Percentiles rank a stretch among this genome's conserved stretches.
These are phyloP conservation scores for Homarus gammarus DNA, from an alignment of 2,888 invertebrate species.

Conservation along the genomic window DNA sequence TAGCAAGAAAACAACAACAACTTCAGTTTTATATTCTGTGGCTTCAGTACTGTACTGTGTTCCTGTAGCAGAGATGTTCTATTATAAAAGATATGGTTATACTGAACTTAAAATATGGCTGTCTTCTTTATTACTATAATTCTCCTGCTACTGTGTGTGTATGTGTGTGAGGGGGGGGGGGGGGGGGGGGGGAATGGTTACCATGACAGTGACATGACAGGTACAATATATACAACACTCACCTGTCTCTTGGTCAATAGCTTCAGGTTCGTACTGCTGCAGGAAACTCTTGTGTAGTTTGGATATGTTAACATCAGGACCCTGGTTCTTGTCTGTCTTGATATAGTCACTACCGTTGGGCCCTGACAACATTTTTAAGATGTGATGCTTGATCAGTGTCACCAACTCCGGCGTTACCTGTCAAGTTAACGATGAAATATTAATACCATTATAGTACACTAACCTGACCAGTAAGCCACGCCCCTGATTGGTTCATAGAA, in stretches of 20 bases:
- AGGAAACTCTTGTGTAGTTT: constrained; percentile 84
- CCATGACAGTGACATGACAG: too few species aligned
- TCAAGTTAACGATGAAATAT: background rate
- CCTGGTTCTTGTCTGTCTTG: constrained; percentile 80
- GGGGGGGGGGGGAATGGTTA: too few species aligned
- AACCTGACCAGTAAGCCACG: too few species aligned
- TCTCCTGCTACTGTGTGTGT: background rate
- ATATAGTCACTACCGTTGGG: constrained; percentile 76
- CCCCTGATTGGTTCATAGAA: too few species aligned
- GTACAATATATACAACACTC: background rate
- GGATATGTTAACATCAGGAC: constrained; percentile 82
- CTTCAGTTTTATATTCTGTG: background rate
- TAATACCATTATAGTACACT: too few species aligned
- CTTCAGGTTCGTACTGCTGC: constrained; percentile 82
- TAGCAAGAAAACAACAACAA: constrained; percentile 75
- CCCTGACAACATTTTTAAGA: constrained; percentile 78
- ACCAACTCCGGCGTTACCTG: constrained; percentile 72
- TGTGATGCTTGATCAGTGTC: constrained; percentile 82
- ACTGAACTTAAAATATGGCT: too few species aligned
- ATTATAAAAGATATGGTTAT: too few species aligned
- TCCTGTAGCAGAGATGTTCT: too few species aligned
- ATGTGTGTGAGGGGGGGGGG: too few species aligned
- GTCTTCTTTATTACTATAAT: background rate
- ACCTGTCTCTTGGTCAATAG: constrained; percentile 80
- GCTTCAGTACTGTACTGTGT: too few species aligned